Evolutionary conservation across 2,888 invertebrate species (phyloP), one percentile per base, ranked within the genome.

Genomic region (Polylopha cassiicola): DNA sequence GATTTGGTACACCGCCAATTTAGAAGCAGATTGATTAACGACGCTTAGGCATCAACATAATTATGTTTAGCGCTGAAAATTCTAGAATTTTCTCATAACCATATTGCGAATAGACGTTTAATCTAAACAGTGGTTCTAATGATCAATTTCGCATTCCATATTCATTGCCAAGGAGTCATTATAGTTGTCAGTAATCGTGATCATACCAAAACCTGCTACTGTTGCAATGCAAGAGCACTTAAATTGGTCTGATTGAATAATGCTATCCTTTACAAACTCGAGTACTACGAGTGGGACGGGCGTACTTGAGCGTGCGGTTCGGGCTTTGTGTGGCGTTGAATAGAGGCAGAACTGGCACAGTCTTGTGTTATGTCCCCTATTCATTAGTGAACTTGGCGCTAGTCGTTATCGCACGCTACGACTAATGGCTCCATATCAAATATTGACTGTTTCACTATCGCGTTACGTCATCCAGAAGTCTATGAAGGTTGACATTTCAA

Each of bases 401-500:
- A 31, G 41, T 60, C 58, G 67, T 77, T 79, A 81, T 79, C 79
- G 63, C 65, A 53, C 53, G 49, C 57, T 49, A 60, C 55, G 55
- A 65, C 72, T 79, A 78, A 78, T 77, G 76, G 76, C 59, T 65
- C 56, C 61, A 62, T 73, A 80, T 80, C 78, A 81, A 81, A 81
- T 81, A 82, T 79, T 80, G 72, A 80, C 78, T 72, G 74, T 70
- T 72, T 64, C 59, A 63, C 67, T 80, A 78, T 77, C 78, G 66
- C 50, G 52, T 78, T 74, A 79, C 80, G 80, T 79, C 80, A 81
- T 58, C 51, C 65, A 60, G 61, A 58, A 65, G 67, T 60, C 55
- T 41, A 30, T 26, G 48, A 58, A 53, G 32, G 31, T 42, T 39
- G 47, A 30, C 33, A 29, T 37, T 42, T 33, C 15, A 31, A 37